Conservation (phyloP, 2,888 invertebrate genomes). For the Acronicta psi region DNA sequence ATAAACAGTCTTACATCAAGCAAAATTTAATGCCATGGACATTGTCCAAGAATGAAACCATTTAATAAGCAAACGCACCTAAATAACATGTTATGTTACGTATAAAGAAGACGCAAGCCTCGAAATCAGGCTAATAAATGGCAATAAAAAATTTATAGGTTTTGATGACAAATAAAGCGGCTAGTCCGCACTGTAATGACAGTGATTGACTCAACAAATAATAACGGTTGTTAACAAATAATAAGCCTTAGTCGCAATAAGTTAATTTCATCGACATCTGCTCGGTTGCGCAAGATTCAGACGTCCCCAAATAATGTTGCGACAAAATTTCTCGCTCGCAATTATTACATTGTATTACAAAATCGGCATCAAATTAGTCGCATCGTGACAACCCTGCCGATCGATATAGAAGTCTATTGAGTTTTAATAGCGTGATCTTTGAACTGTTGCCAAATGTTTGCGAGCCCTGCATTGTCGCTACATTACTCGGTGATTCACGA, state of each 20-base stretch:
- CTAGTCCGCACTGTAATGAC: slow-evolving; percentile 72
- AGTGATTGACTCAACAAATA: slow-evolving; percentile 77
- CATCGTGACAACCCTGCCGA: slow-evolving; percentile 80
- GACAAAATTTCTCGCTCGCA: slow-evolving; percentile 62
- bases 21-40: slow-evolving; percentile 10
- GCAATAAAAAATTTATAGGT: slow-evolving; percentile 54
- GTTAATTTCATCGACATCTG: slow-evolving; percentile 77
- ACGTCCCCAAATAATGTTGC: slow-evolving; percentile 76
- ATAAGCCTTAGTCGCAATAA: slow-evolving; percentile 78
- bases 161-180: slow-evolving; percentile 72
- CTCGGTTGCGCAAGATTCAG: slow-evolving; percentile 71
- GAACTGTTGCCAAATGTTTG: slow-evolving; percentile 80
- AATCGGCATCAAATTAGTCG: slow-evolving; percentile 76
- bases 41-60: slow-evolving; percentile 23
- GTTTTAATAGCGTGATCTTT: slow-evolving; percentile 84
- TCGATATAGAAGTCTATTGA: slow-evolving; percentile 78
- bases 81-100: slow-evolving; percentile 46
- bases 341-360: slow-evolving; percentile 80
- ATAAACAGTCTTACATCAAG: slow-evolving; percentile 6
- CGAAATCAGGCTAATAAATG: slow-evolving; percentile 51
- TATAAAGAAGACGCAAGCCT: slow-evolving; percentile 33
- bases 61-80: slow-evolving; percentile 44
- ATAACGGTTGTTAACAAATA: slow-evolving; percentile 82
- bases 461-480: slow-evolving; percentile 55
- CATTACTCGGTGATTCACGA: slow-evolving; percentile 64